These are phyloP conservation scores for Pholis gunnellus DNA, from an alignment of 2,113 vertebrate species.

Conservation along the genomic window DNA sequence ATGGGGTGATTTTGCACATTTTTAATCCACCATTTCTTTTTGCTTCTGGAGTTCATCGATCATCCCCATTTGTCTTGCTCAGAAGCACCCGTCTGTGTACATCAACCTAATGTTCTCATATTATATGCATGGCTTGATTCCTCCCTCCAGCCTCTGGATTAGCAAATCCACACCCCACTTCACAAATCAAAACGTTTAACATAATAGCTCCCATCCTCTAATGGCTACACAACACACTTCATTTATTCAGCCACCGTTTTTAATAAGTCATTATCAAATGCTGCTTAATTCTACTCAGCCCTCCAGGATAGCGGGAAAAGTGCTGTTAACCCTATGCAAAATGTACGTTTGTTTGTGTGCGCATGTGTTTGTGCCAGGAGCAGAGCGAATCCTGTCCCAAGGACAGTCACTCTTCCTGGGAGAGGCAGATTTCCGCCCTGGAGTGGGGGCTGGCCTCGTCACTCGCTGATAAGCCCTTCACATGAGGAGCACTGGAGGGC, in stretches of 20 bases:
- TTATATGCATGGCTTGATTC: conserved; percentile 81
- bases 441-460: conserved; percentile 60
- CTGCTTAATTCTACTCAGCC: conserved; percentile 76
- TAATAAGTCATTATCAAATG: conserved; percentile 83
- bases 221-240: conserved; percentile 83
- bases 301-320: conserved; percentile 61
- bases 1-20: conserved; percentile 46
- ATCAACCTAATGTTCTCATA: conserved; percentile 81
- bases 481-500: conserved; percentile 58
- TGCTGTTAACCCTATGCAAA: conserved; percentile 53
- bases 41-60: conserved; percentile 77
- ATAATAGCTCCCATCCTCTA: conserved; percentile 83
- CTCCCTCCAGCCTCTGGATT: conserved; percentile 80
- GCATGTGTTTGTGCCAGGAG: conserved; percentile 42
- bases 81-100: conserved; percentile 73
- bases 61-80: conserved; percentile 72
- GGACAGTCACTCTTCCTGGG: conserved; percentile 57
- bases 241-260: conserved; percentile 79
- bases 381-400: conserved; percentile 65
- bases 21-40: conserved; percentile 53
- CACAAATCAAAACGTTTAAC: conserved; percentile 82
- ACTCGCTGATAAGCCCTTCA: conserved; percentile 67
- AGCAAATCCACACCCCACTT: conserved; percentile 79
- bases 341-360: conserved; percentile 47
- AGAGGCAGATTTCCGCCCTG: conserved; percentile 64